Evolutionary conservation across 2,888 invertebrate genomes (phyloP), one percentile per base, ranked within the genome.

Genomic region (Pegoplata infirma): DNA sequence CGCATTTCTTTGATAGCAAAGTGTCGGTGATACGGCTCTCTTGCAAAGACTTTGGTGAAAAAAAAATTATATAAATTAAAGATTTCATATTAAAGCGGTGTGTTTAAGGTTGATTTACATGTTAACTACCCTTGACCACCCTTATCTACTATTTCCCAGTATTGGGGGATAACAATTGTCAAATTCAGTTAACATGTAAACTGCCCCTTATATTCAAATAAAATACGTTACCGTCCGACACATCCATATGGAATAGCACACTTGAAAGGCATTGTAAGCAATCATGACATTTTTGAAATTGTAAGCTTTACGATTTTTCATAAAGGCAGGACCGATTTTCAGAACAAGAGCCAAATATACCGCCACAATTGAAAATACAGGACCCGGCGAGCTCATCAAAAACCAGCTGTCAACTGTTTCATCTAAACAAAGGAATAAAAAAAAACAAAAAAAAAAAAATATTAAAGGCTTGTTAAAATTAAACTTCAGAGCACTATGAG

Each of bases 221-320:
- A 28, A 53, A 53, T 68, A 85, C 85, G n/a, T 85, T 80, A 89
- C 89, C 82, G 85, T 87, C 63, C 85, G 86, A 73, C 89, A 89
- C 83, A 97, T 90, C 91, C 93, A 97, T 12, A 93, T 88, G 84
- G 97, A 97, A 90, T 97, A 94, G 12, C 95, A 53, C 5, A 98
- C 97, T 92, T 98, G 97, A 68, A 94, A 93, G n/a, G 94, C 92
- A 86, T 98, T 98, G 89, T 98, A 98, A 0, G 92, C 86, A 16
- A 96, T 92, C 86, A 97, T 92, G 0, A 94, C 86, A 53, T 91
- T 91, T 84, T 95, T 94, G 68, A 97, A 87, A 82, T 95, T 92
- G 84, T 93, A 94, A 0, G 95, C 93, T 78, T 94, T 92, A 79
- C 93, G 91, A 74, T 94, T 94, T 79, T 93, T 91, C 95, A 96